Evolutionary conservation across 2,113 vertebrate genomes (phyloP).

Genomic region (Nothoprocta pentlandii): DNA sequence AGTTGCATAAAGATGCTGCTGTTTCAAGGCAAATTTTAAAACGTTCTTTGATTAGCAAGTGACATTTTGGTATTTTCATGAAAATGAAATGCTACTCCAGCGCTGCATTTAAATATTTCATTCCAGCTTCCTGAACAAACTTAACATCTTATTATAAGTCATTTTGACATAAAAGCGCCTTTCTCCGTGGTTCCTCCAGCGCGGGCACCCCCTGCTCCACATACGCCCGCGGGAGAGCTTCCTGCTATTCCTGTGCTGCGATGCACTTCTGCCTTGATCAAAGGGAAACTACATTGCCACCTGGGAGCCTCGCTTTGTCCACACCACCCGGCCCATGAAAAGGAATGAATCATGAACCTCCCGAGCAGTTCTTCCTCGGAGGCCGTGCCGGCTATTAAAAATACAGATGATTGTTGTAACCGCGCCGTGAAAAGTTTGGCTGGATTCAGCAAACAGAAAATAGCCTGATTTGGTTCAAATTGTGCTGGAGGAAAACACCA

Average conservation of each 20-base stretch:
- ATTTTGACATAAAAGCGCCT: constrained; percentile 6
- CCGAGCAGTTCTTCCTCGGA: background rate
- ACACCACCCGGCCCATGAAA: background rate
- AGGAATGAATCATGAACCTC: background rate
- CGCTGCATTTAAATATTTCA: constrained; percentile 64
- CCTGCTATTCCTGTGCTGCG: background rate
- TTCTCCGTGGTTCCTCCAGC: constrained; percentile 12
- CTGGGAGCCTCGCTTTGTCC: background rate
- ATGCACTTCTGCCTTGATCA: constrained; percentile 9
- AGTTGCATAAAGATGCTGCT: background rate
- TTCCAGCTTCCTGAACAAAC: constrained; percentile 53
- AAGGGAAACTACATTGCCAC: constrained; percentile 24
- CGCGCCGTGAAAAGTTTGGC: background rate
- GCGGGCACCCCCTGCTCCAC: constrained; percentile 21
- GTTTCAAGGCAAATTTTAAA: constrained; percentile 54
- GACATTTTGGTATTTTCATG: constrained; percentile 49
- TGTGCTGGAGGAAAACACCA: background rate
- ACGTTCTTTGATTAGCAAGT: constrained; percentile 44
- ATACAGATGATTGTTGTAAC: background rate
- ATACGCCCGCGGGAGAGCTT: constrained; percentile 38
- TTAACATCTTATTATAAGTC: constrained; percentile 53
- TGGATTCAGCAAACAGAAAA: background rate
- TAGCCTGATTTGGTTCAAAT: background rate
- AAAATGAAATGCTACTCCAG: constrained; percentile 46
- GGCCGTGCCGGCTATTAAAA: background rate